Base-by-base conservation (phyloP, 1,140 invertebrate genomes). In the Scaptomyza pallida region DNA sequence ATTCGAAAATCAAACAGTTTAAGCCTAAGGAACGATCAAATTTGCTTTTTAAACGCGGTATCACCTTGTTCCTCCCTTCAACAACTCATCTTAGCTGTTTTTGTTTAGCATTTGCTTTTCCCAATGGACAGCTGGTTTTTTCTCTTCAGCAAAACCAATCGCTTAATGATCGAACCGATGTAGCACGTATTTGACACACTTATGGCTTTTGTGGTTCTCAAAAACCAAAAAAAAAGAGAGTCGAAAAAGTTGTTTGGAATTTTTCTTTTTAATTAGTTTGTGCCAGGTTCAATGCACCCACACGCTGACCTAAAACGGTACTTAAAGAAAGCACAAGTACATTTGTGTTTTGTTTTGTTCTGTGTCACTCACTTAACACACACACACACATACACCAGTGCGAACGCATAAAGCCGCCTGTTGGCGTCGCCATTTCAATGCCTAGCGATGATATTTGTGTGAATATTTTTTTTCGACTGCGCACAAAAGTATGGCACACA, bases 401-500 rank as follows among this genome's bases (percentile, higher is more conserved):
- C 51, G 45, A 65, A 40, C 48, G 9, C 43, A 47, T 35, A 65
- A 43, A 65, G 47, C 26, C 26, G 17, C 19, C 67, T 63, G 59
- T 17, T 76, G 81, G 74, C 80, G 76, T 72, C 76, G 56, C 37
- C 57, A 73, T 50, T 55, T 50, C 35, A 54, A 41, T 59, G 37
- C 21, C 37, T 40, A 35, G 37, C 48, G 3, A 57, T 74, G 3
- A 57, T 74, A 60, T 54, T 13, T 23, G 10, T 52, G 59, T 26
- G 9, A 13, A n/a, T 70, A 52, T 61, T 52, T 57, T 61, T 72
- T 75, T 65, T 57, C 17, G 37, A 52, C 30, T 62, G 52, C 59
- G 54, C 77, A 74, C 77, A 77, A 77, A 85, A 80, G 81, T 85
- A 62, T 86, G 80, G 72, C 64, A 85, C 72, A 85, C 61, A 72